phyloP scores from a whole-genome alignment of 2,797 vertebrate genomes.

The Nyctibius grandis region DNA sequence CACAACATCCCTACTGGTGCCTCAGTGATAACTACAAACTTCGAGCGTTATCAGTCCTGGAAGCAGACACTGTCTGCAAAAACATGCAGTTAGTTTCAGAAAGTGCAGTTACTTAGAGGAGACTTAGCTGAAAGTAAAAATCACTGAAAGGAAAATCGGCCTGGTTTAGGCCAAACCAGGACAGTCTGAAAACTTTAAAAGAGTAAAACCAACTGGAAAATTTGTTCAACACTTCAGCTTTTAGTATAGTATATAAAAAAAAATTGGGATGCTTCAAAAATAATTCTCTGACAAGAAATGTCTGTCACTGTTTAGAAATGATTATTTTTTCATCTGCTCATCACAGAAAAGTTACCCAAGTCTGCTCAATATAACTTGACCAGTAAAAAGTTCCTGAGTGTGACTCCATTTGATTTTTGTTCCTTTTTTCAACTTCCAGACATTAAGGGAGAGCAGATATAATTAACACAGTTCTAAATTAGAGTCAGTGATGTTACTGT shows the following conservation, averaged over 20 bases:
- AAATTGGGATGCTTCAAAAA: background rate
- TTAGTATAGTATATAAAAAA: background rate
- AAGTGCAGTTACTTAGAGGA: too few relatives aligned
- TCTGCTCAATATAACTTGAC: background rate
- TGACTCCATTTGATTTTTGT: background rate
- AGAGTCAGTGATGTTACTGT: background rate
- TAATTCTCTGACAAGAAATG: background rate
- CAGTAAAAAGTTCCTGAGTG: background rate
- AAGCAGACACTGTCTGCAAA: too few relatives aligned
- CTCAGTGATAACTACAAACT: too few relatives aligned
- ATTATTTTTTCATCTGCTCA: background rate
- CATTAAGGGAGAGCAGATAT: background rate
- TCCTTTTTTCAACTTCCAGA: background rate
- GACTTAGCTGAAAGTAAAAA: too few relatives aligned
- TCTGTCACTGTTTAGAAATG: background rate
- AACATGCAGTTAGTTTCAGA: too few relatives aligned
- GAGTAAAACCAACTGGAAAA: background rate
- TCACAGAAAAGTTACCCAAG: background rate
- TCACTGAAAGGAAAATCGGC: too few relatives aligned
- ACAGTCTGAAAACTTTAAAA: background rate
- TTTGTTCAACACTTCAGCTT: background rate
- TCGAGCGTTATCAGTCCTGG: too few relatives aligned
- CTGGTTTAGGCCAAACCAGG: too few relatives aligned
- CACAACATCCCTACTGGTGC: too few relatives aligned
- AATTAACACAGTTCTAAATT: slow-evolving; percentile 13